Conservation (phyloP, 2,113 vertebrate genomes). For the Rhea pennata region DNA sequence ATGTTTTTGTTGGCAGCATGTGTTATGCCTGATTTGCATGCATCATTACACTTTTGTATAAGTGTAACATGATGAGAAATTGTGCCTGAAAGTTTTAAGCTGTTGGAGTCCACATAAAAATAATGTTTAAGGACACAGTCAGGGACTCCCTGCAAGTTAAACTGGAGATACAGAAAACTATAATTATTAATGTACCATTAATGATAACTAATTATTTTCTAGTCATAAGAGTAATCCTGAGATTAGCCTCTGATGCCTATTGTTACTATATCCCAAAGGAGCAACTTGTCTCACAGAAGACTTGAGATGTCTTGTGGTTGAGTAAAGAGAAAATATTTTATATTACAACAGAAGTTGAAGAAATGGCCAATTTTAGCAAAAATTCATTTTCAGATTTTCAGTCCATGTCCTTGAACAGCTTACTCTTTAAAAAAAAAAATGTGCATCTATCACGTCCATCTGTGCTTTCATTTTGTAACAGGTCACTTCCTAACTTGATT, state of each 20-base stretch:
- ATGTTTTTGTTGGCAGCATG: background rate
- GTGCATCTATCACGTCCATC: background rate
- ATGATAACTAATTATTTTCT: conserved; percentile 7
- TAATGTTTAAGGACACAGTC: background rate
- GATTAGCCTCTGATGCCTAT: background rate
- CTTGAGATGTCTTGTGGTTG: background rate
- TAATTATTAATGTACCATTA: background rate
- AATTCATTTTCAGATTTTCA: background rate
- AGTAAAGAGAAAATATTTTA: background rate
- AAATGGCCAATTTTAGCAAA: background rate
- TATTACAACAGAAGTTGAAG: background rate
- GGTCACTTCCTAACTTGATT: background rate
- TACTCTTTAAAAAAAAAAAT: background rate
- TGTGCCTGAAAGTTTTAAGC: background rate
- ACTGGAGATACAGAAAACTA: background rate
- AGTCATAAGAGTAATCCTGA: background rate
- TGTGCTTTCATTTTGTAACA: background rate
- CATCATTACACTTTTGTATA: background rate
- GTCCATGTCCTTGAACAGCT: background rate
- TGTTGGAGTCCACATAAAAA: background rate
- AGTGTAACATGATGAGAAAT: background rate
- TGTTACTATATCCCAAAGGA: conserved; percentile 5
- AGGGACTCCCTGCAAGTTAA: background rate
- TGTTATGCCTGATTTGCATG: background rate
- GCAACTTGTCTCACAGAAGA: background rate